These are phyloP conservation scores for Sphaeramia orbicularis DNA, from an alignment of 2,797 vertebrate species.

Conservation along the genomic window DNA sequence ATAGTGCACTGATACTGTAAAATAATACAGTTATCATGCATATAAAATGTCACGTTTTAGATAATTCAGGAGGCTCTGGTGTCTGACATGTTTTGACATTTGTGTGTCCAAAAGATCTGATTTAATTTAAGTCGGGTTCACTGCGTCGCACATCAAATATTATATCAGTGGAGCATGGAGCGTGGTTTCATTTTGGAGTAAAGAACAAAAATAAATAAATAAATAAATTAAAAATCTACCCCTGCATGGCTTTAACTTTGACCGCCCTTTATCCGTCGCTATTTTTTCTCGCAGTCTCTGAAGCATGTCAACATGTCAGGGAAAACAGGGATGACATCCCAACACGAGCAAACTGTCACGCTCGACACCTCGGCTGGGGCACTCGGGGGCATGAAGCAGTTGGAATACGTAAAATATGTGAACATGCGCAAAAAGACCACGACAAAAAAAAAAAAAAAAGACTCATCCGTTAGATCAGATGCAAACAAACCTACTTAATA, in stretches of 20 bases:
- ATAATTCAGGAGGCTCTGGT: not conserved
- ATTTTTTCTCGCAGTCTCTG: conserved; percentile 26
- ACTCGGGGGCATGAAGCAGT: conserved; percentile 29
- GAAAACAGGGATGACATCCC: conserved; percentile 68
- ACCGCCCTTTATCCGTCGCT: conserved; percentile 40
- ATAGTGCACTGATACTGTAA: conserved; percentile 13
- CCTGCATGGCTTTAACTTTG: conserved; percentile 30
- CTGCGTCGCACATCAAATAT: conserved; percentile 6
- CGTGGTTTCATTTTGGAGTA: not conserved
- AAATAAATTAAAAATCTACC: conserved; percentile 7
- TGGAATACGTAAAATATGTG: conserved; percentile 27
- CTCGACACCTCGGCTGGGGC: conserved; percentile 50
- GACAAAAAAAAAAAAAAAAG: conserved; percentile 14
- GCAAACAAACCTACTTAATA: conserved; percentile 30
- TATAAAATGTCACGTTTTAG: conserved; percentile 16
- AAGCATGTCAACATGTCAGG: conserved; percentile 64
- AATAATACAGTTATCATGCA: conserved; percentile 17
- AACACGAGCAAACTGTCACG: conserved; percentile 61
- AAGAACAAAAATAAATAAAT: conserved; percentile 1
- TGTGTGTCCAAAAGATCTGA: not conserved
- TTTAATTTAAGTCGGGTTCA: conserved; percentile 20
- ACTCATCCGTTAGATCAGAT: not conserved
- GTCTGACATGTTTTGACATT: conserved; percentile 3
- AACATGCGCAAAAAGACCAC: conserved; percentile 3
- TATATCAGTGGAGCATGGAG: not conserved